phyloP scores from a whole-genome alignment of 2,113 vertebrate species.

The Rhinichthys klamathensis region DNA sequence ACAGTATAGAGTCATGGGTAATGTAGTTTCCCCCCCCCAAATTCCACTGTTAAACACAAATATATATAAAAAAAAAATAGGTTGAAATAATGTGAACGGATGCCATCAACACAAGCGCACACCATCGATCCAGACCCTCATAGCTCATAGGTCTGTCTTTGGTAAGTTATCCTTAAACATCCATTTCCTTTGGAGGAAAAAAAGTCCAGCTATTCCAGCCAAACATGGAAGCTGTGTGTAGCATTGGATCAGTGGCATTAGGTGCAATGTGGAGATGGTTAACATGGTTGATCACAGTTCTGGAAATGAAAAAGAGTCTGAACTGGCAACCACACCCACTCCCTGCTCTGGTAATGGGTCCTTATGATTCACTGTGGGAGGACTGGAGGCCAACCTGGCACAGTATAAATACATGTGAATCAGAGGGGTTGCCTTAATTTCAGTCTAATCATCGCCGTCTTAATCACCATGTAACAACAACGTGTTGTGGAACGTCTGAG shows the following conservation, averaged over 20 bases:
- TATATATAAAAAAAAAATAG: too few species aligned
- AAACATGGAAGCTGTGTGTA: background rate
- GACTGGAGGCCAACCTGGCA: constrained; percentile 33
- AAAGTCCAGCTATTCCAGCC: background rate
- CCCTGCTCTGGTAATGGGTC: constrained; percentile 19
- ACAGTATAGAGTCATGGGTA: too few species aligned
- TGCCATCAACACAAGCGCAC: too few species aligned
- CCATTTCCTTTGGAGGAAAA: too few species aligned
- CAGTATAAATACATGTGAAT: constrained; percentile 2
- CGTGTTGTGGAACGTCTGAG: background rate
- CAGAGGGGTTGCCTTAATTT: constrained; percentile 37
- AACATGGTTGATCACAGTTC: constrained; percentile 4
- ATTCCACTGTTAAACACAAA: too few species aligned
- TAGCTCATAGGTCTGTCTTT: too few species aligned
- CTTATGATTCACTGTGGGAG: constrained; percentile 42
- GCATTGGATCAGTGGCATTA: background rate
- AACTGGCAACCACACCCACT: constrained; percentile 41
- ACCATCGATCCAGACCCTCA: too few species aligned
- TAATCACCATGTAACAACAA: background rate
- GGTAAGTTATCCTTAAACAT: too few species aligned
- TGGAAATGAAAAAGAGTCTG: constrained; percentile 17
- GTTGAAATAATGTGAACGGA: too few species aligned
- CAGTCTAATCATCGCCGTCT: background rate
- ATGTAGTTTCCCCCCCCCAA: too few species aligned
- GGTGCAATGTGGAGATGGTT: constrained; percentile 4